Conservation (phyloP, 1,140 invertebrate species). For the Drosophila bifasciata region DNA sequence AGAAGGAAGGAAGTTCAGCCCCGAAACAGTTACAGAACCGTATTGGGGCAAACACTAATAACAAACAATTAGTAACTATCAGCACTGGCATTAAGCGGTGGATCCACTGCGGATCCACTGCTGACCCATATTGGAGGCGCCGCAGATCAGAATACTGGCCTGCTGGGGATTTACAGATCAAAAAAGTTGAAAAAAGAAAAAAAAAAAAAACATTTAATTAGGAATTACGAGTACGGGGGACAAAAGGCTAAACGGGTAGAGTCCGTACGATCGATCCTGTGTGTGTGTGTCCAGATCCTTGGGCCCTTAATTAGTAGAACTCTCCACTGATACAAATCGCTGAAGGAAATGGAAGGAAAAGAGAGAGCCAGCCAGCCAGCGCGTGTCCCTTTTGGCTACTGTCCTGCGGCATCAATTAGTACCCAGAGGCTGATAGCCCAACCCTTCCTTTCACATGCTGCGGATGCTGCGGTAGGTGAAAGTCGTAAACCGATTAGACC, state of each 20-base stretch:
- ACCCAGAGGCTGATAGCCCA: slow-evolving; percentile 6
- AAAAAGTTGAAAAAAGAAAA: neutral
- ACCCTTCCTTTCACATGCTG: slow-evolving; percentile 19
- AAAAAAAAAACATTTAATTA: slow-evolving; percentile 28
- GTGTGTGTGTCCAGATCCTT: slow-evolving; percentile 25
- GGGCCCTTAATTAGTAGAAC: slow-evolving; percentile 45
- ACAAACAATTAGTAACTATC: slow-evolving; percentile 80
- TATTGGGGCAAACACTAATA: slow-evolving; percentile 54
- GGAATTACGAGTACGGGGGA: neutral
- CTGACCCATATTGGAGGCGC: slow-evolving; percentile 55
- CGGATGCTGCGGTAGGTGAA: slow-evolving; percentile 71
- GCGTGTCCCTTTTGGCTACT: slow-evolving; percentile 37
- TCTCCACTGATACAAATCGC: slow-evolving; percentile 20
- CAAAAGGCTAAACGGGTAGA: too few relatives aligned
- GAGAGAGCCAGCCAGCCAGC: neutral
- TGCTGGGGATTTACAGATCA: slow-evolving; percentile 17
- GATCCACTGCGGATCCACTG: slow-evolving; percentile 3
- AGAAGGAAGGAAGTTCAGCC: neutral
- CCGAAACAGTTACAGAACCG: slow-evolving; percentile 66
- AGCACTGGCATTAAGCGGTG: slow-evolving; percentile 59
- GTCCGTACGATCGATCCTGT: too few relatives aligned
- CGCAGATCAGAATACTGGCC: neutral
- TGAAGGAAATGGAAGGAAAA: slow-evolving; percentile 11
- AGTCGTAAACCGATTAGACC: slow-evolving; percentile 47
- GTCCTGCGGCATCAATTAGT: slow-evolving; percentile 36